Evolutionary conservation across 2,113 vertebrate species (phyloP), one percentile per base, ranked within the genome.

Genomic region (Channa argus): DNA sequence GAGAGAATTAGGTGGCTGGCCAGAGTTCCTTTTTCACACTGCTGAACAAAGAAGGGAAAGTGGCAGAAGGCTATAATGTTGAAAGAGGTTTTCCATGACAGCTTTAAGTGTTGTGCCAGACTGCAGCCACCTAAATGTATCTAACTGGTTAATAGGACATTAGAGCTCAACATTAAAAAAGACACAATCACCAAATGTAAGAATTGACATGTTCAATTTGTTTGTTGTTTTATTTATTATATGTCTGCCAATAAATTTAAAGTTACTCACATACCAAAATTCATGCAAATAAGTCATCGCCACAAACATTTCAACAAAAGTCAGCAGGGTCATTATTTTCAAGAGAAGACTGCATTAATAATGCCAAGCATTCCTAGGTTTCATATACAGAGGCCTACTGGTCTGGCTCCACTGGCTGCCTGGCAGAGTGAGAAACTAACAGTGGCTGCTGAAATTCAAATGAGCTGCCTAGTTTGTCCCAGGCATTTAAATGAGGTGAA

Each of bases 361-460:
- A 51, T 71, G 47, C 51, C 39, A 74, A 39, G 47, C 68, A 74
- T 63, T 53, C 62, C 12, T 74, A 41, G 2, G 44, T 65, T 56
- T 67, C 62, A 71, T 69, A 60, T 60, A 41, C 56, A 77, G 37
- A 73, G 6, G 34, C 33, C 3, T 5, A 34, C 6, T 24, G 49
- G 62, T 37, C 33, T 3, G 12, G 37, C 36, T 69, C 14, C 58
- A 44, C 68, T 80, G 68, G 36, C 54, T 71, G 70, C 64, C 67
- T 65, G 38, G 55, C 59, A 82, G 67, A 58, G 63, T 46, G 77
- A 74, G 71, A 66, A 77, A 74, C 39, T 56, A 71, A 62, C 37
- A 67, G 10, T 49, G 38, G 55, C n/a, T 11, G 67, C 60, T 69
- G 34, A 64, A 68, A 77, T 77, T 64, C 33, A 83, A 88, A 88